A percentile compares a stretch with the other conserved stretches of the same genome.
phyloP scores from a whole-genome alignment of 1,140 invertebrate species.

The Brachionus sp. region DNA sequence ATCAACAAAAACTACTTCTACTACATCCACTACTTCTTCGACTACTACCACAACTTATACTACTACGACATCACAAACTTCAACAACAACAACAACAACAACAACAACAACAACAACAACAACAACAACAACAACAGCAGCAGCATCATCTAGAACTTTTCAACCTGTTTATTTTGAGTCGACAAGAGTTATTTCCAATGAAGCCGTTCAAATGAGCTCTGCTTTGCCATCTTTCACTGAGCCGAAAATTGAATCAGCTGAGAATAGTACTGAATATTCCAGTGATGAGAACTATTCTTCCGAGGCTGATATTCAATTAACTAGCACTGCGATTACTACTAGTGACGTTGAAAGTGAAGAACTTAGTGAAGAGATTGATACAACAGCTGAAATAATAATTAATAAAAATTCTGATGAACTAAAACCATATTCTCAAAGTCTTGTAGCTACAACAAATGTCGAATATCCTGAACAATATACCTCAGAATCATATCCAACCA shows the following conservation, averaged over 20 bases:
- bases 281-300: neutral
- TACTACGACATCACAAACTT: neutral
- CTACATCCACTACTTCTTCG: neutral
- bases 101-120: neutral
- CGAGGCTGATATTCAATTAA: neutral
- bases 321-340: neutral
- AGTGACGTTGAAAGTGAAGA: neutral
- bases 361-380: neutral
- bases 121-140: neutral
- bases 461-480: neutral
- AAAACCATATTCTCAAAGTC: neutral
- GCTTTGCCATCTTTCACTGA: neutral
- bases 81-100: neutral
- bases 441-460: neutral
- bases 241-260: neutral
- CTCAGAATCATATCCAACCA: neutral
- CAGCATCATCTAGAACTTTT: neutral
- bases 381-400: constrained; percentile 20
- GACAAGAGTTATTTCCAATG: neutral
- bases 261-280: neutral
- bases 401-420: constrained; percentile 3
- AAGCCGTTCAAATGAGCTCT: neutral
- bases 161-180: neutral
- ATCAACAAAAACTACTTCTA: neutral
- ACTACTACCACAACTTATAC: neutral